phyloP scores from a whole-genome alignment of 2,113 vertebrate species.

The Daubentonia madagascariensis region DNA sequence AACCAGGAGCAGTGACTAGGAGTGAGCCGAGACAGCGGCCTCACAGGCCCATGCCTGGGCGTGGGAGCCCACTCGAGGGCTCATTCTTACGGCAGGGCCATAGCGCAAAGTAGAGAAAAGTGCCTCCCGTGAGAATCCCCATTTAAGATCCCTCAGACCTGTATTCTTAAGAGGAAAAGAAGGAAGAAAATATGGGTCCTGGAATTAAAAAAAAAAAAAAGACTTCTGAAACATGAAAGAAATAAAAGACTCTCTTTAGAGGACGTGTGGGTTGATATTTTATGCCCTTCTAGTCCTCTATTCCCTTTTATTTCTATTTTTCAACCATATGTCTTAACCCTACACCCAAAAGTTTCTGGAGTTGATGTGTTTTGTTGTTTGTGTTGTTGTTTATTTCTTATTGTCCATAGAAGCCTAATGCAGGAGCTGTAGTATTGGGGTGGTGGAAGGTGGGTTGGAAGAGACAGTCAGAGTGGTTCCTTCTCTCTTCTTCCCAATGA shows the following conservation, averaged over 20 bases:
- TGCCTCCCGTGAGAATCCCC: not conserved
- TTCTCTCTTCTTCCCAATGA: too few species aligned
- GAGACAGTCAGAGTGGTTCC: accelerated
- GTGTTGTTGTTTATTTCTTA: not conserved
- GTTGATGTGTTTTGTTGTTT: not conserved
- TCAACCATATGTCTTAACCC: not conserved
- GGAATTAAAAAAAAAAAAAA: not conserved
- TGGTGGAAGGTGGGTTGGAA: accelerated
- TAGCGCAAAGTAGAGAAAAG: not conserved
- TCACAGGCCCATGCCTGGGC: accelerated
- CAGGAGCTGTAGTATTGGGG: accelerated
- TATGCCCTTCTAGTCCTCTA: not conserved
- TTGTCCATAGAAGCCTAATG: not conserved
- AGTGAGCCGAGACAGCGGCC: too few species aligned
- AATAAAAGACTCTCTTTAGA: not conserved
- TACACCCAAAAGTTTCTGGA: not conserved
- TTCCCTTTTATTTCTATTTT: not conserved
- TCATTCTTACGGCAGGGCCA: not conserved
- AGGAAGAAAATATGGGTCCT: not conserved
- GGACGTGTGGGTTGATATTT: not conserved
- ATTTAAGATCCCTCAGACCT: not conserved
- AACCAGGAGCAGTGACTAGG: accelerated
- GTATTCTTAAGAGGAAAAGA: not conserved
- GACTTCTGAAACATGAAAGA: not conserved
- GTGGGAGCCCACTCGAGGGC: accelerated